phyloP scores from a whole-genome alignment of 2,797 vertebrate species.

The Malacoctenus gilli region DNA sequence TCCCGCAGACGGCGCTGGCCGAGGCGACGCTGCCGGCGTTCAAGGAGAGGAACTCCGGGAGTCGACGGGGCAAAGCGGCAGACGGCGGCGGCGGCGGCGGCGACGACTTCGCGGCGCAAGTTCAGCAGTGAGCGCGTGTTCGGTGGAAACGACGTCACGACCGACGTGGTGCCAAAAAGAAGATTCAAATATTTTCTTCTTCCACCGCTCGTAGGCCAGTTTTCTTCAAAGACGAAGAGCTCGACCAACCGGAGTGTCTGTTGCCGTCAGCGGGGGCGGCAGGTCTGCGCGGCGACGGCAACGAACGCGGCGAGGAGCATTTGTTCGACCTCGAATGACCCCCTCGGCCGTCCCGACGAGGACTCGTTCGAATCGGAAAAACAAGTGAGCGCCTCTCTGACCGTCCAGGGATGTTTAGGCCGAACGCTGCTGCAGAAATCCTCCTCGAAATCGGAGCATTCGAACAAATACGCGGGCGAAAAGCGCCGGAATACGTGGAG shows the following conservation, averaged over 20 bases:
- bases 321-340: slow-evolving; percentile 62
- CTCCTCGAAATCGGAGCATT: no score
- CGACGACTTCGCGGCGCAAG: slow-evolving; percentile 71
- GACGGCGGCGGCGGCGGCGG: slow-evolving; percentile 78
- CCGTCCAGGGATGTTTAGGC: background rate
- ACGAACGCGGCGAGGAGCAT: slow-evolving; percentile 35
- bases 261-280: slow-evolving; percentile 82
- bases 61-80: slow-evolving; percentile 75
- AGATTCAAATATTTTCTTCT: background rate
- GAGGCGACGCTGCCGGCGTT: slow-evolving; percentile 85
- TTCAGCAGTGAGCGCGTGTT: slow-evolving; percentile 83
- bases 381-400: background rate
- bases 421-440: background rate
- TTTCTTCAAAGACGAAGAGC: slow-evolving; percentile 84
- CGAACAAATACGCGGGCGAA: no score
- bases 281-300: slow-evolving; percentile 80
- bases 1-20: slow-evolving; percentile 82
- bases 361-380: background rate
- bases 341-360: background rate
- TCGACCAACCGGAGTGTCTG: slow-evolving; percentile 85
- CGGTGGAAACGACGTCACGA: background rate
- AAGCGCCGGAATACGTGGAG: no score
- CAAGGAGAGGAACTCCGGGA: slow-evolving; percentile 80
- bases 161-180: background rate
- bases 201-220: slow-evolving; percentile 76